phyloP scores from a whole-genome alignment of 2,113 vertebrate species.

The Orientallactaga bullata region DNA sequence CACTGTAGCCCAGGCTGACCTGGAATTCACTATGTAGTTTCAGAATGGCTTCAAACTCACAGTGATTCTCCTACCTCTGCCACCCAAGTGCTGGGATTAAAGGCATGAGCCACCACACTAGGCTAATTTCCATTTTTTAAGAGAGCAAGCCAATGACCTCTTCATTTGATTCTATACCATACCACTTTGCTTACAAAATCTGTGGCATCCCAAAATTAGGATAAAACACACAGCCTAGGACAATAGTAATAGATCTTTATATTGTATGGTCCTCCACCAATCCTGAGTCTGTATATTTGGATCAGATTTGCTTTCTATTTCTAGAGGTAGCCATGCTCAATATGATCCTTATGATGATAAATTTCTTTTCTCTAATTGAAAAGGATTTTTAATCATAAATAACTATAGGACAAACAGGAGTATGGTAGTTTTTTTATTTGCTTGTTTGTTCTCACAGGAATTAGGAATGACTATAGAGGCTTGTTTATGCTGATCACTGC shows the following conservation, averaged over 20 bases:
- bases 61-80: no score
- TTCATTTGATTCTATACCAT: not conserved
- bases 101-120: no score
- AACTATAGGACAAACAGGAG: no score
- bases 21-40: no score
- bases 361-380: not conserved
- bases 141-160: not conserved
- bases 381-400: not conserved
- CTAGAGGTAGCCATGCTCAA: not conserved
- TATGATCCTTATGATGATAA: not conserved
- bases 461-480: no score
- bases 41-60: no score
- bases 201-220: not conserved
- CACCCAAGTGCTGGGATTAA: no score
- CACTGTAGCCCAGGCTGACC: no score
- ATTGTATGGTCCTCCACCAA: accelerated
- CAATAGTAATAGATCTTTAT: not conserved
- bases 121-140: not conserved
- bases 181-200: not conserved
- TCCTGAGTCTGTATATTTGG: not conserved
- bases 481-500: no score
- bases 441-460: no score
- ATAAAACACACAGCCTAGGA: not conserved
- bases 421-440: no score
- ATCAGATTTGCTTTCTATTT: not conserved